Base-by-base conservation (phyloP, 2,888 invertebrate genomes). In the Ischnus inquisitorius region DNA sequence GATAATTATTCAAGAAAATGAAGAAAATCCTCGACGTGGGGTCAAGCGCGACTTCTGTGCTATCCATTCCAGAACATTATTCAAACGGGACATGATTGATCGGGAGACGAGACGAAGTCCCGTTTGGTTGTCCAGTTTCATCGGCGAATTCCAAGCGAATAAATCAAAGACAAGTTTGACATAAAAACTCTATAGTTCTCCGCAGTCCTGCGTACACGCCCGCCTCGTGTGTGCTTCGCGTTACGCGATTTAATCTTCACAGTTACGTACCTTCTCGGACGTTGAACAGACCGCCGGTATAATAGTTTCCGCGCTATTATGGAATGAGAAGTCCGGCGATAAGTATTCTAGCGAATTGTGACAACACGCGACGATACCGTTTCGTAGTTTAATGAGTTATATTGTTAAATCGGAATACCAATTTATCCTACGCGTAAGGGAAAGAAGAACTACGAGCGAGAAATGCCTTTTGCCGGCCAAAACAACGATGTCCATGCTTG, bases 41-140 rank as follows among this genome's bases (percentile, higher is more conserved):
- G 75, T 81, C 78, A 83, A 72, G 39, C 39, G 60, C 25, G 57
- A 25, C 51, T 51, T 57, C 57, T 46, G 68, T 67, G 65, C 28
- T 28, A 62, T 64, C 60, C 69, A 72, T 76, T 68, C 77, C 72
- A 75, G 19, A 60, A 74, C 78, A 86, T 89, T 88, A 87, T 82
- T 89, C 88, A 88, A 86, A 79, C 82, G 43, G 64, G 84, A 88
- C 87, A 76, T 88, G 88, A 89, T 88, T 87, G 86, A 89, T 89
- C 78, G 71, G 79, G 81, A 85, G 83, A 72, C 79, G 72, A 67
- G 41, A 57, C 39, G 68, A n/a, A 65, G 81, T 86, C 60, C 79
- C 84, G 82, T 81, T 80, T 78, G 60, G 60, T 28, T 46, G 67
- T 85, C 81, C 82, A 85, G 78, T 82, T n/a, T 69, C 16, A 34